A percentile compares a stretch with the other conserved stretches of the same genome.
These are phyloP conservation scores for Dendrocopos noguchii DNA, from an alignment of 2,113 vertebrate genomes.

Conservation along the genomic window DNA sequence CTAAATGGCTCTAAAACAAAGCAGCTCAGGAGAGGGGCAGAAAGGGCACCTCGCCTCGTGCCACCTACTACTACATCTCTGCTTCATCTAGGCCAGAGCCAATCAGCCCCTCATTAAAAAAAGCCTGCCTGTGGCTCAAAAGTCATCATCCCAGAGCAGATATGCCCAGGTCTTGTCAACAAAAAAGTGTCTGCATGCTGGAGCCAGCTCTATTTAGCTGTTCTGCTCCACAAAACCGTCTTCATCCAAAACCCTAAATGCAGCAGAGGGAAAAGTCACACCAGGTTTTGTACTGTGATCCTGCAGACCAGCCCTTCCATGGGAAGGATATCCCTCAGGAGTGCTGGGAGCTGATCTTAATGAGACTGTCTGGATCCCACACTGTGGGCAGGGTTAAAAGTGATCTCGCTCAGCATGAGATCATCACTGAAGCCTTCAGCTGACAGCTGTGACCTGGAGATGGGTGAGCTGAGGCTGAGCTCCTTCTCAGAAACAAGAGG, in stretches of 20 bases:
- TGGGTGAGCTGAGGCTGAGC: background rate
- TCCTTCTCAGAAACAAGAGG: background rate
- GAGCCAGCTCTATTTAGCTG: background rate
- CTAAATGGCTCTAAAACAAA: background rate
- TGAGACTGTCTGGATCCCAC: background rate
- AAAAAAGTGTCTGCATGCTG: rapidly evolving
- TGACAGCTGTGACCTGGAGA: background rate
- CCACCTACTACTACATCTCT: background rate
- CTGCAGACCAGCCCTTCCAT: background rate
- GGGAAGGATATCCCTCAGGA: background rate
- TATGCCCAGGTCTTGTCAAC: background rate
- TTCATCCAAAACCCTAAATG: rapidly evolving
- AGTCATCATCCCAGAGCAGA: background rate
- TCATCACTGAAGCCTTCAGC: background rate
- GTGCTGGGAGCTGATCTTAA: background rate
- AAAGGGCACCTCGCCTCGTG: background rate
- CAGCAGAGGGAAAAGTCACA: background rate
- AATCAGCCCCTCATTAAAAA: rapidly evolving
- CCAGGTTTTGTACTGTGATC: rapidly evolving
- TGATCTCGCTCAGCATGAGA: background rate
- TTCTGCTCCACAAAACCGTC: background rate
- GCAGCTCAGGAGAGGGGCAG: background rate
- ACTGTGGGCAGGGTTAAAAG: background rate
- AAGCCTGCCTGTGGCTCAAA: background rate
- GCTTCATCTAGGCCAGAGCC: background rate